Base-by-base conservation (phyloP, 1,140 invertebrate species). In the Drosophila kepulauana region DNA sequence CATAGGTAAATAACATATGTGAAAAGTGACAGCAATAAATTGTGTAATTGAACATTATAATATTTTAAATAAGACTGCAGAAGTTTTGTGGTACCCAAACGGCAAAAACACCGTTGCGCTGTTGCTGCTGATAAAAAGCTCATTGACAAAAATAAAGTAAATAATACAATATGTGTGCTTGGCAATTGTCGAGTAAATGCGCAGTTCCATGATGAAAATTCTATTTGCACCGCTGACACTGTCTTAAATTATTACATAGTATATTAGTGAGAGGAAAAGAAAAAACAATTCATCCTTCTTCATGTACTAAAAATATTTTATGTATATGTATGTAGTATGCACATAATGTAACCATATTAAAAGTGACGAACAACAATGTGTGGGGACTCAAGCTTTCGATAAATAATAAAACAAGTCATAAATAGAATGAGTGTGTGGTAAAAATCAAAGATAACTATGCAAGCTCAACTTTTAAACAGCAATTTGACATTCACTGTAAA, bases 91-190 rank as follows among this genome's bases (percentile, higher is more conserved):
- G 5, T 8, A 33, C 10, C 10, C 1, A 8, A 10, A 38, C 8
- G 8, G 35, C 8, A 38, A 38, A 38, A 38, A 38, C 35, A 51
- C 52, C 62, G 75, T 63, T 68, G 66, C 49, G 25, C 52, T 65
- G 72, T 41, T 66, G n/a, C 54, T 58, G 66, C 48, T 87, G 84
- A 80, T 88, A 87, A 82, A 25, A 87, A 80, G 62, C 68, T 78
- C 70, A 74, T 41, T 64, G 57, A 38, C 59, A 57, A 71, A 43
- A 79, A 81, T 69, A 66, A 84, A 88, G 80, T 81, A 87, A 87
- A 87, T 87, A 87, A 72, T 74, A 67, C 70, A 78, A 74, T 78
- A 52, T 70, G 64, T 69, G 20, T 35, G 38, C 3, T 11, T 16
- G 58, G 35, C 13, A 20, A 65, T 49, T 15, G 52, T 16, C 35